Base-by-base conservation (phyloP, 1,140 invertebrate genomes). In the Lordiphosa stackelbergi region DNA sequence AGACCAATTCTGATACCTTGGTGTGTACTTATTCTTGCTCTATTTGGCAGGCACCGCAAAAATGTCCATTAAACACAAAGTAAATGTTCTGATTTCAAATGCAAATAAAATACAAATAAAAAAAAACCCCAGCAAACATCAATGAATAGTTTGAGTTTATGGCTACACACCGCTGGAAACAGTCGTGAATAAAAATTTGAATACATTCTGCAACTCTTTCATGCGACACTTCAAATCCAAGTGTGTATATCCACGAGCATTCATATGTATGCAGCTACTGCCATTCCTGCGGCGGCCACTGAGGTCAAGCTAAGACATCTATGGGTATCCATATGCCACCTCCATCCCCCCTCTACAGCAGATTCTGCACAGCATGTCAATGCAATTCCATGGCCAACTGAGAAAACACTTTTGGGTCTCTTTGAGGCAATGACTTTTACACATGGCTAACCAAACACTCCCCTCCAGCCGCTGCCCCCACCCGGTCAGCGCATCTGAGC, bases 351-450 rank as follows among this genome's bases (percentile, higher is more conserved):
- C 5, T 1, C 22, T 6, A 6, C 22, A 24, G 31, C 48, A 34
- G 51, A 37, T 24, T 53, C 22, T 34, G 35, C 38, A 31, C 7
- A 47, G 35, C 61, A 57, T 57, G 53, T 51, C 52, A 49, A 73
- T 72, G 69, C 69, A 63, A 58, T 58, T 74, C 61, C 68, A 75
- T 59, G 73, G 66, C 61, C 72, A 71, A 66, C 55, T 58, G 41
- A 52, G 54, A 51, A 57, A 49, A 61, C 46, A 56, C 59, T 64
- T 79, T 79, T 46, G 59, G 61, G 43, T 52, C 65, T 61, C 56
- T 69, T 51, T 54, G 53, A 79, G 75, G 75, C 74, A 79, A 64
- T 79, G 75, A 79, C 74, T 79, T 81, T 79, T 79, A 81, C 74
- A 79, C 74, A 81, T 79, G 75, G 74, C 70, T 79, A 75, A 70